Conservation (phyloP, 2,888 invertebrate genomes). For the Parnassius mnemosyne region DNA sequence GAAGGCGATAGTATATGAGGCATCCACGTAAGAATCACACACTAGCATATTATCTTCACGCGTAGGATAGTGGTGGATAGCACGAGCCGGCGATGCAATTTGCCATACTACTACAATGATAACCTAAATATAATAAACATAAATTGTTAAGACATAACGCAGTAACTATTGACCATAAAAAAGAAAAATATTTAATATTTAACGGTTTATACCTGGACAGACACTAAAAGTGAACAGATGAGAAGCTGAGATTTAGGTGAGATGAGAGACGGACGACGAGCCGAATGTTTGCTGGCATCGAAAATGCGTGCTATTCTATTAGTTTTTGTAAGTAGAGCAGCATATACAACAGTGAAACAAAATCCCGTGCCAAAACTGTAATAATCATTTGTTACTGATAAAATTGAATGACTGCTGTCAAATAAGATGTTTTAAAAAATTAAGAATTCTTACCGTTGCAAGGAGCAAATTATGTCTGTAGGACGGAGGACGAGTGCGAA, state of each 20-base stretch:
- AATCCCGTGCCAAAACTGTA: slow-evolving; percentile 91
- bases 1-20: slow-evolving; percentile 96
- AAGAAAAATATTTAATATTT: no score
- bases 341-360: slow-evolving; percentile 98
- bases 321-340: slow-evolving; percentile 97
- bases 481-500: slow-evolving; percentile 93
- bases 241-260: slow-evolving; percentile 93
- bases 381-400: not conserved
- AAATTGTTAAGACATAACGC: no score
- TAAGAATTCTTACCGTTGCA: slow-evolving; percentile 84
- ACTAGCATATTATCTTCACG: slow-evolving; percentile 95
- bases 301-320: slow-evolving; percentile 98
- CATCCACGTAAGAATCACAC: slow-evolving; percentile 95
- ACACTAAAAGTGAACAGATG: slow-evolving; percentile 92
- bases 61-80: slow-evolving; percentile 94
- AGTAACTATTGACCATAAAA: no score
- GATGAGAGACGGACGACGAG: slow-evolving; percentile 95
- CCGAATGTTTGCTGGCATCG: slow-evolving; percentile 95
- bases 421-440: no score
- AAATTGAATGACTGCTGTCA: not conserved
- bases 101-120: slow-evolving; percentile 96
- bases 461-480: slow-evolving; percentile 91
- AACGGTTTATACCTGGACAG: slow-evolving; percentile 82
- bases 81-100: slow-evolving; percentile 92
- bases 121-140: slow-evolving; percentile 72